Evolutionary conservation across 2,113 vertebrate genomes (phyloP).

Genomic region (Axis porcinus): DNA sequence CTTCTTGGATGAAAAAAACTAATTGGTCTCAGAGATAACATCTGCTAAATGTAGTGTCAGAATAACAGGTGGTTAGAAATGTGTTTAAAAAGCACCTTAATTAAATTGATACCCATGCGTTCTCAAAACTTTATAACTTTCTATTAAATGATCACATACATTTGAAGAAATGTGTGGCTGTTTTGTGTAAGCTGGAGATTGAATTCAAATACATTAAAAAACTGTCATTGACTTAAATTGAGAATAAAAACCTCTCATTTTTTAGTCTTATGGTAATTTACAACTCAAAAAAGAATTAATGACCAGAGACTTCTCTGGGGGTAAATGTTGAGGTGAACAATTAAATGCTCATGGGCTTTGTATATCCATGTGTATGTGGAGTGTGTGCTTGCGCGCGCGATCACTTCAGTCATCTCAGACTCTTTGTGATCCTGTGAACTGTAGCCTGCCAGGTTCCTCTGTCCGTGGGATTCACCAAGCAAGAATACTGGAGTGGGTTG

Average conservation of each 20-base stretch:
- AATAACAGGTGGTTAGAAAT: slow-evolving; percentile 54
- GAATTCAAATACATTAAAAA: not conserved
- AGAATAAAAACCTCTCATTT: not conserved
- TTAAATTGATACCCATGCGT: slow-evolving; percentile 16
- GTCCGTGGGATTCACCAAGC: not conserved
- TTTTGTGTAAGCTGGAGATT: not conserved
- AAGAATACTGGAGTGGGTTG: not conserved
- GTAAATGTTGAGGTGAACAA: not conserved
- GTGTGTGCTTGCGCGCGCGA: not conserved
- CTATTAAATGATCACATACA: not conserved
- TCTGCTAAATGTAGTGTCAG: slow-evolving; percentile 27
- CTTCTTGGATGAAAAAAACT: slow-evolving; percentile 20
- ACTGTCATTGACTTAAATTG: not conserved
- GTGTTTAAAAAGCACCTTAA: slow-evolving; percentile 35
- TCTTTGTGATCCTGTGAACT: not conserved
- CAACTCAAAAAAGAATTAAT: not conserved
- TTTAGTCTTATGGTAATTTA: not conserved
- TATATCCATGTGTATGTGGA: not conserved
- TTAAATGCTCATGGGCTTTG: not conserved
- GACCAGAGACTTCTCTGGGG: not conserved
- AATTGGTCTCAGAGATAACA: slow-evolving; percentile 39
- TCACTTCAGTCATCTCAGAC: not conserved
- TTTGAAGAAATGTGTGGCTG: not conserved
- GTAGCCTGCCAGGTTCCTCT: not conserved
- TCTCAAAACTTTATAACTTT: slow-evolving; percentile 36